Conservation (phyloP, 2,113 vertebrate genomes). For the Acanthochromis polyacanthus region DNA sequence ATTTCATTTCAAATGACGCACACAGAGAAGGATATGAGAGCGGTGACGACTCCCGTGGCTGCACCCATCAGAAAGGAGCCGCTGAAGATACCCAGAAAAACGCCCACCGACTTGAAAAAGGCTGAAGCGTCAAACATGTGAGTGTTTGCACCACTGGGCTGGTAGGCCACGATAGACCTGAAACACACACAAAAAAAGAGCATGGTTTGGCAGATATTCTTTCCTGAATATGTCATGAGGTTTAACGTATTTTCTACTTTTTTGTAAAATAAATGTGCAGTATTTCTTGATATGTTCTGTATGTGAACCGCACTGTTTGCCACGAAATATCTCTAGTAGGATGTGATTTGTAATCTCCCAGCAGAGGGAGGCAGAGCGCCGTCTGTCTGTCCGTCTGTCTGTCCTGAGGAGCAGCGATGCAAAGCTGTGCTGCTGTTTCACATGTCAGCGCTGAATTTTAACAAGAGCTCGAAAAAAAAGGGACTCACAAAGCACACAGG, state of each 20-base stretch:
- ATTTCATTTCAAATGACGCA: background rate
- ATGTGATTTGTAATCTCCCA: slow-evolving; percentile 29
- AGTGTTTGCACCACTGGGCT: slow-evolving; percentile 92
- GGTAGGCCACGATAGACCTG: slow-evolving; percentile 97
- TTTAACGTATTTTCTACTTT: too few relatives aligned
- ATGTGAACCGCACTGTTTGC: too few relatives aligned
- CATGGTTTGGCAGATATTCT: background rate
- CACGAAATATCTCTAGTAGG: background rate
- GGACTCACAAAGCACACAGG: background rate
- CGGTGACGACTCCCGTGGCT: slow-evolving; percentile 94
- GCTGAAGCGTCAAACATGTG: slow-evolving; percentile 96
- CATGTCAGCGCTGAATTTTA: slow-evolving; percentile 42
- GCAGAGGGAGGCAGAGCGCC: slow-evolving; percentile 66
- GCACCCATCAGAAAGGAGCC: slow-evolving; percentile 98
- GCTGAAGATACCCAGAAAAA: slow-evolving; percentile 98
- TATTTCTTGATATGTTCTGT: too few relatives aligned
- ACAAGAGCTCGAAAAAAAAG: background rate
- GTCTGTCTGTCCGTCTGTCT: background rate
- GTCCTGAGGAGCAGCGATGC: background rate
- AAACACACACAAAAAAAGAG: background rate
- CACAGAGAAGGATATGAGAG: slow-evolving; percentile 94
- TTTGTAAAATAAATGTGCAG: too few relatives aligned
- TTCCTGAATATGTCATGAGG: background rate
- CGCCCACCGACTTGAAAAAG: slow-evolving; percentile 97
- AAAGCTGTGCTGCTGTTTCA: background rate